phyloP scores from a whole-genome alignment of 2,888 invertebrate species.

The Sphinx pinastri region DNA sequence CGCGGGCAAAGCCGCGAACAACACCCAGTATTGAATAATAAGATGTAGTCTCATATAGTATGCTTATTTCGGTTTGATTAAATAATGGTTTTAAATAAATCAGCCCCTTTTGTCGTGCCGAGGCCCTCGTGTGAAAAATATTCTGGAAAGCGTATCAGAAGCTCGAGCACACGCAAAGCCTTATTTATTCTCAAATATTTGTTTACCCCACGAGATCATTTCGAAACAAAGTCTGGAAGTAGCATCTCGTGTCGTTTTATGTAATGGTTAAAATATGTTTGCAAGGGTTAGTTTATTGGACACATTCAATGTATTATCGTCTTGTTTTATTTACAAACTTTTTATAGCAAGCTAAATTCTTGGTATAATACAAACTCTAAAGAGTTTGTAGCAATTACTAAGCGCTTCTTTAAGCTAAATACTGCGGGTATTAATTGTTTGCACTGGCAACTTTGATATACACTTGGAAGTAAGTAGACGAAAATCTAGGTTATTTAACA shows the following conservation, averaged over 20 bases:
- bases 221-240: slow-evolving; percentile 7
- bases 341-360: background rate
- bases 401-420: background rate
- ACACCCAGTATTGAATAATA: slow-evolving; percentile 16
- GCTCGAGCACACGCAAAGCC: slow-evolving; percentile 47
- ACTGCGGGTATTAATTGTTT: background rate
- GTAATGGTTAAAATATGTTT: background rate
- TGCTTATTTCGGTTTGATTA: slow-evolving; percentile 45
- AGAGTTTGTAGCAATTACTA: background rate
- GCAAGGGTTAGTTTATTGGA: background rate
- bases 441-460: background rate
- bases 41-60: slow-evolving; percentile 17
- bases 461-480: background rate
- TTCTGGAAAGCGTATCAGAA: slow-evolving; percentile 37
- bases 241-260: slow-evolving; percentile 2
- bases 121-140: slow-evolving; percentile 37
- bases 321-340: background rate
- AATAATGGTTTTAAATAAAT: slow-evolving; percentile 62
- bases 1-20: too few relatives aligned
- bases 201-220: slow-evolving; percentile 46
- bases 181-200: slow-evolving; percentile 69
- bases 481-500: background rate
- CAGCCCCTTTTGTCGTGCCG: slow-evolving; percentile 43
- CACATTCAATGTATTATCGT: background rate
- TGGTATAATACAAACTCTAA: background rate